A percentile compares a stretch with the other conserved stretches of the same genome.
These are phyloP conservation scores for Eurois occulta DNA, from an alignment of 2,888 invertebrate species.

Conservation along the genomic window DNA sequence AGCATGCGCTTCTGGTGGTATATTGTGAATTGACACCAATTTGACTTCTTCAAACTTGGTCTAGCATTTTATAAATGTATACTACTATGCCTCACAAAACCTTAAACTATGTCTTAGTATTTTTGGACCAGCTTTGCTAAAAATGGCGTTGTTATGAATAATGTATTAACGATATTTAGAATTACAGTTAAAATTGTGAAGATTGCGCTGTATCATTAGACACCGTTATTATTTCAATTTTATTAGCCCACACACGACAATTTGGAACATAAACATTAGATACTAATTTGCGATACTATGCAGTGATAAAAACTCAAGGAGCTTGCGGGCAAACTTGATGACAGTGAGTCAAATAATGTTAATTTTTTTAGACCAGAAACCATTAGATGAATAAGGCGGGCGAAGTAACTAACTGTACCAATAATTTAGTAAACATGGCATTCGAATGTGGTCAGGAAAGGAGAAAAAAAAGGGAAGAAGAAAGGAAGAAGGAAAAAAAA, in stretches of 20 bases:
- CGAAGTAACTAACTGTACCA: background rate
- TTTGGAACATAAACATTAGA: slow-evolving; percentile 21
- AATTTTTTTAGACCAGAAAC: background rate
- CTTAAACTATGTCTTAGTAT: background rate
- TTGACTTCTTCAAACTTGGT: background rate
- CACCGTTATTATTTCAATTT: slow-evolving; percentile 38
- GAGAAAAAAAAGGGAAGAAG: too few species aligned
- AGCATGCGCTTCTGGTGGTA: background rate
- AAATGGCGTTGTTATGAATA: background rate
- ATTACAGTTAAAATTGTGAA: slow-evolving; percentile 33
- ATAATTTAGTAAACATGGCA: background rate
- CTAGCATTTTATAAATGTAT: too few species aligned
- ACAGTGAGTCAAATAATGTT: slow-evolving; percentile 2
- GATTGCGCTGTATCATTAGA: slow-evolving; percentile 23
- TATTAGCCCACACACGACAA: slow-evolving; percentile 28
- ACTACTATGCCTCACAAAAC: background rate
- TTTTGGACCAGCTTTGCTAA: background rate
- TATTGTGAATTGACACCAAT: background rate
- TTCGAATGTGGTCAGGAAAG: background rate
- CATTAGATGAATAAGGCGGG: background rate
- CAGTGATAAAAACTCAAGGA: slow-evolving; percentile 20
- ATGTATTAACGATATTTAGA: background rate
- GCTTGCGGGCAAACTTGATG: slow-evolving; percentile 23
- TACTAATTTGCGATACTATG: slow-evolving; percentile 20
- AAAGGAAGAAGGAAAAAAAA: too few species aligned